Evolutionary conservation across 2,888 invertebrate species (phyloP), one percentile per base, ranked within the genome.

Genomic region (Copidosoma aretas): DNA sequence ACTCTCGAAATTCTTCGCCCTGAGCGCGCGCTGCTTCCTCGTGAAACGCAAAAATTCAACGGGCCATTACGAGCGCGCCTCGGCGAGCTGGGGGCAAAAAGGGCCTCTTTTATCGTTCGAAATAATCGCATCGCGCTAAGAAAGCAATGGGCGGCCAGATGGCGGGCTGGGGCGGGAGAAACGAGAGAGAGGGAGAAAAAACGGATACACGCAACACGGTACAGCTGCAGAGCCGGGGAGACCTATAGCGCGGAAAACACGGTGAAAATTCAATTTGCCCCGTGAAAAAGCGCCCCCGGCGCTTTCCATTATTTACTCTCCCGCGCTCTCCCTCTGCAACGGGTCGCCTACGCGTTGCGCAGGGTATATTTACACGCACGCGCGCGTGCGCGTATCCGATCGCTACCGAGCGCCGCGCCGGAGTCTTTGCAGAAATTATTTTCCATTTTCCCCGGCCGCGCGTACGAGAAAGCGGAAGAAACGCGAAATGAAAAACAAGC

Each of bases 221-320:
- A 14, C 10, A 41, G 14, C 10, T 41, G 41, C 8, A 41, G 41
- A 41, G n/a, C n/a, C n/a, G 32, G 32, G 32, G 4, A 3, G 32
- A 3, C 32, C 15, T 46, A 1, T 46, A n/a, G 58, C 39, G 46
- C 43, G 22, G 54, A 63, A 62, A 59, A 62, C 57, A 52, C 56
- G 46, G 52, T 58, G 60, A 61, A 67, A 72, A 68, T 65, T 68
- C 65, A 41, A 68, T 68, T 64, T 61, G 32, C 39, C n/a, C 41
- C 25, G 61, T 54, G 43, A 60, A 64, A 67, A 52, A 64, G 59
- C 52, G 54, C 24, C 59, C 41, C 54, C 60, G 24, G 53, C 67
- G 65, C 51, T 24, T 43, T 66, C 54, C 59, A 70, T 66, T 64
- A 64, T 64, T 68, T 62, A 64, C 56, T 58, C 62, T 58, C 61